phyloP scores from a whole-genome alignment of 2,888 invertebrate genomes.

The Gibbula magus region DNA sequence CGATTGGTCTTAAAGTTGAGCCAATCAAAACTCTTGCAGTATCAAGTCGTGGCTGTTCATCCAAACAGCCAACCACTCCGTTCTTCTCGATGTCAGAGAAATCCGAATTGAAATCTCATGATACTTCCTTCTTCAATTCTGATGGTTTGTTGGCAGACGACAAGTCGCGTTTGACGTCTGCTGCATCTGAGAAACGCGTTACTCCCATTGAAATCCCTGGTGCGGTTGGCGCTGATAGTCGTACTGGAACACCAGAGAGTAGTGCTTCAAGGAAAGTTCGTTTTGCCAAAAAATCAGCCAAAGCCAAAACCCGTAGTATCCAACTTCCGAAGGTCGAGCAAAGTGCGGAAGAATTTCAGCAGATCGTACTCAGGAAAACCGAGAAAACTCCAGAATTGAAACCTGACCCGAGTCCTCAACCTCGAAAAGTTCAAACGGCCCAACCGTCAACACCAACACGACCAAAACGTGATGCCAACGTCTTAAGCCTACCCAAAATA shows the following conservation, averaged over 20 bases:
- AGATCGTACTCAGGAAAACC: background rate
- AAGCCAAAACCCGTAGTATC: background rate
- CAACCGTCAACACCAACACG: background rate
- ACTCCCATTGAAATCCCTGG: background rate
- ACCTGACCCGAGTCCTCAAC: too few relatives aligned
- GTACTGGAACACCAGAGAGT: background rate
- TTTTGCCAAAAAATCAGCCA: background rate
- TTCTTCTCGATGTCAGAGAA: background rate
- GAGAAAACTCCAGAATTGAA: too few relatives aligned
- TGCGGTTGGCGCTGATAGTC: background rate
- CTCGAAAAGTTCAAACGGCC: background rate
- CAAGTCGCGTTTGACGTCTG: background rate
- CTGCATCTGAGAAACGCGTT: background rate
- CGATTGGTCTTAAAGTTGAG: conserved; percentile 18
- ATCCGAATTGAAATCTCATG: background rate
- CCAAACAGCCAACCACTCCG: conserved; percentile 1
- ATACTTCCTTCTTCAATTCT: background rate
- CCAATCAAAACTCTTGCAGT: background rate
- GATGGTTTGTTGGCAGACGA: background rate
- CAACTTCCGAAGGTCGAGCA: background rate
- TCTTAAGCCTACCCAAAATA: conserved; percentile 58
- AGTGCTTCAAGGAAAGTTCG: background rate
- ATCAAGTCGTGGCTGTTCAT: background rate
- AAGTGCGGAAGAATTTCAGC: background rate
- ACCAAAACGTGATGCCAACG: background rate